Evolutionary conservation across 2,888 invertebrate species (phyloP).

Genomic region (Troglohyphantes excavatus): DNA sequence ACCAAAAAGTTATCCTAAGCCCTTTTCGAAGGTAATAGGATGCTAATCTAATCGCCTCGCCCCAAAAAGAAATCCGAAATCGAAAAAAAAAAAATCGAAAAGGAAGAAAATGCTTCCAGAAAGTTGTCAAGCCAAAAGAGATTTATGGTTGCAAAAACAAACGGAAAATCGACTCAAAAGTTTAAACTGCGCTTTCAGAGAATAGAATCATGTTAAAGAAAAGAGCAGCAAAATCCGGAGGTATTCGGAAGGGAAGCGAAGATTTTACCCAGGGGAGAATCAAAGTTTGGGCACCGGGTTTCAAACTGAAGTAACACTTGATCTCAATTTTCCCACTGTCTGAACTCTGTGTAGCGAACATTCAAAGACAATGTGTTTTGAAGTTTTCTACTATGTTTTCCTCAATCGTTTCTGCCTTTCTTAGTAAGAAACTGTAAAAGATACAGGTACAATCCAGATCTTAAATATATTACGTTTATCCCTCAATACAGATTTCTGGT

Average conservation of each 20-base stretch:
- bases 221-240: conserved; percentile 11
- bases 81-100: conserved; percentile 22
- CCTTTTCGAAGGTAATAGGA: conserved; percentile 43
- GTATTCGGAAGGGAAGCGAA: conserved; percentile 51
- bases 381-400: neutral
- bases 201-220: conserved; percentile 61
- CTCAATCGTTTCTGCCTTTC: neutral
- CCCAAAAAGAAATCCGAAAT: conserved; percentile 47
- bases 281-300: conserved; percentile 37
- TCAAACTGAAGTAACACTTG: conserved; percentile 65
- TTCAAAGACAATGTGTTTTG: conserved; percentile 36
- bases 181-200: conserved; percentile 66
- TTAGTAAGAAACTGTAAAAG: too few relatives aligned
- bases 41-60: conserved; percentile 66
- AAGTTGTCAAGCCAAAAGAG: conserved; percentile 71
- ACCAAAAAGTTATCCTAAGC: conserved; percentile 26
- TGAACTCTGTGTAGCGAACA: conserved; percentile 31
- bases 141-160: conserved; percentile 73
- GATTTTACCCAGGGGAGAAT: conserved; percentile 61
- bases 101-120: conserved; percentile 39
- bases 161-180: conserved; percentile 75
- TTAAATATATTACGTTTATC: too few relatives aligned
- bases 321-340: conserved; percentile 61
- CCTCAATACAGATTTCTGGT: too few relatives aligned
- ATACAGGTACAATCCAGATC: too few relatives aligned